A percentile compares a stretch with the other conserved stretches of the same genome.
Evolutionary conservation across 2,797 vertebrate genomes (phyloP).

Genomic region (Tinamus major): DNA sequence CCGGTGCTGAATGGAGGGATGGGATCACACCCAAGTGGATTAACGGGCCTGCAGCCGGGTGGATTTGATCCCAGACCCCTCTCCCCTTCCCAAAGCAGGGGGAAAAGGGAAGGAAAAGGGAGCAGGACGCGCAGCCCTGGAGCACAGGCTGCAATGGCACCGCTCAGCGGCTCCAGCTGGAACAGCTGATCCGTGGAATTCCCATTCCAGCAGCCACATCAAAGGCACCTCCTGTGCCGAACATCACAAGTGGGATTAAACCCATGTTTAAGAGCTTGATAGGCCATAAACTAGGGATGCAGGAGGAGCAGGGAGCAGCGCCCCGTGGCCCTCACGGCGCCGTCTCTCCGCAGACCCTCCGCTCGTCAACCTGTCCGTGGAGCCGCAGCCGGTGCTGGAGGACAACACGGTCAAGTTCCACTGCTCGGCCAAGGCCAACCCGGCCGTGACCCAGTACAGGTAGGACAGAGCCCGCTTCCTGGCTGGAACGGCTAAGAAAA

Average conservation of each 20-base stretch:
- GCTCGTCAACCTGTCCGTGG: slow-evolving; percentile 94
- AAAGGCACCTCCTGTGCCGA: slow-evolving; percentile 75
- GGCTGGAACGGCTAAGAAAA: neutral
- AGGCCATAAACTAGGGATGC: slow-evolving; percentile 74
- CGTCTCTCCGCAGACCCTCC: slow-evolving; percentile 87
- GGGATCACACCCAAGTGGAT: neutral
- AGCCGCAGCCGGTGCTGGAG: slow-evolving; percentile 94
- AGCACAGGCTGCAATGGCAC: slow-evolving; percentile 58
- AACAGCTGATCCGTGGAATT: slow-evolving; percentile 79
- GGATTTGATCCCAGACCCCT: neutral
- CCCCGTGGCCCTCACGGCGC: neutral
- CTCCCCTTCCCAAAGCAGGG: neutral
- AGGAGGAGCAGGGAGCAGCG: neutral
- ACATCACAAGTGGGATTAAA: slow-evolving; percentile 82
- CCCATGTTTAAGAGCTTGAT: slow-evolving; percentile 79
- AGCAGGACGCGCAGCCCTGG: neutral
- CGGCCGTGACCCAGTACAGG: slow-evolving; percentile 95
- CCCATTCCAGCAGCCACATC: slow-evolving; percentile 77
- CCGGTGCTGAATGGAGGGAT: neutral
- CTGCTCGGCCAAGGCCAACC: slow-evolving; percentile 97
- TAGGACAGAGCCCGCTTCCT: slow-evolving; percentile 68
- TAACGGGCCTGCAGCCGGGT: neutral
- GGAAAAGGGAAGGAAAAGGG: neutral
- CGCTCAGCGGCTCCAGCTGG: slow-evolving; percentile 73
- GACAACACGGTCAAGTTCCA: slow-evolving; percentile 95